Evolutionary conservation across 1,140 invertebrate genomes (phyloP), one percentile per base, ranked within the genome.

Genomic region (Dermatophagoides farinae): DNA sequence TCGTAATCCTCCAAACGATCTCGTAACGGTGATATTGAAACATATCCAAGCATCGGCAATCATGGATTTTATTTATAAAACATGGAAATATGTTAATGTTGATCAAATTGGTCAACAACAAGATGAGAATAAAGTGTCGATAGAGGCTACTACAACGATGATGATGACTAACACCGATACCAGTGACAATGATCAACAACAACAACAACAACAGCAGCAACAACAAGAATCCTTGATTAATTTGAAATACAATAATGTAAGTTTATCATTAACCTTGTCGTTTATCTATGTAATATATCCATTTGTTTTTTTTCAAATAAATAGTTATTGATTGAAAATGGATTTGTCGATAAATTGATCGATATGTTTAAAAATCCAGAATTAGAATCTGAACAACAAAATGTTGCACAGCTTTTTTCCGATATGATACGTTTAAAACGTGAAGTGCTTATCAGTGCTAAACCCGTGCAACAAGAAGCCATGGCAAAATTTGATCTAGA

Each of bases 1-100:
- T 78, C 79, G 93, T 67, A 87, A 89, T 76, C 79, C 79, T 63
- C 81, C 82, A 70, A 80, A 82, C 64, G 83, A 85, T 71, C 91
- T 92, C 77, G 78, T 96, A 69, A 79, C 83, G 65, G 77, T 84
- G 67, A 76, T 93, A 65, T 75, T 93, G 64, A 80, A 83, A 67
- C 90, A 96, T 74, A 79, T 96, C 66, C 82, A 86, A 66, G 93
- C 89, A 39, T 95, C 89, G 18, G 88, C 91, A 64, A 88, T 96
- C 67, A 91, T 91, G 80, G 90, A 96, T 78, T 79, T 92, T 61
- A 79, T 92, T 64, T 79, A 89, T 64, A 84, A 88, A 72, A 92
- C 68, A 87, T 86, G 80, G 66, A 81, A 84, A 70, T 22, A 14
- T 46, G 52, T 57, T 16, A 62, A 60, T 14, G 8, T 38, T 31